phyloP scores from a whole-genome alignment of 2,888 invertebrate species.

The Brachyptera risi region DNA sequence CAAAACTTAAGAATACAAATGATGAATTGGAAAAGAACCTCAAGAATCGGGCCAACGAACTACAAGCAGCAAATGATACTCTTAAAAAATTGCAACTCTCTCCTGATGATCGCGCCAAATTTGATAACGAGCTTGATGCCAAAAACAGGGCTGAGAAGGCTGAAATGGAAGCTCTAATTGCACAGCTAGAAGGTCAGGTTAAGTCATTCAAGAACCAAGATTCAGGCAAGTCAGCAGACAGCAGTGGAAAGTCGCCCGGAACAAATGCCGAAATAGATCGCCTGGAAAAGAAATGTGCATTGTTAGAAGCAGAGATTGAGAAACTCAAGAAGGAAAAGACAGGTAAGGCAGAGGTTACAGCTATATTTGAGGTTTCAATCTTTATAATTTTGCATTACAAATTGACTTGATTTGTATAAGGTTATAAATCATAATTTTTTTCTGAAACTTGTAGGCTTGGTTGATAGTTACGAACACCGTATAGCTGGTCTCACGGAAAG shows the following conservation, averaged over 20 bases:
- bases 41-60: not conserved
- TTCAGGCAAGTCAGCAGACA: no score
- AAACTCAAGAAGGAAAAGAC: constrained; percentile 2
- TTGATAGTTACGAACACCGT: not conserved
- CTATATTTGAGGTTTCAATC: no score
- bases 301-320: not conserved
- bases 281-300: constrained; percentile 1
- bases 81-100: not conserved
- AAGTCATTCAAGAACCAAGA: not conserved
- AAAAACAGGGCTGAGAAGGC: not conserved
- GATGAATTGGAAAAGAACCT: not conserved
- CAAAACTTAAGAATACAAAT: no score
- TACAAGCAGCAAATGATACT: not conserved
- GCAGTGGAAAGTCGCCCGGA: no score
- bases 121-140: not conserved
- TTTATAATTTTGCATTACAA: no score
- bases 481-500: not conserved
- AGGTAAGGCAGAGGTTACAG: no score
- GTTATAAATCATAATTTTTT: not conserved
- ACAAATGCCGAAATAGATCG: not conserved
- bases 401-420: not conserved
- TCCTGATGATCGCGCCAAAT: not conserved
- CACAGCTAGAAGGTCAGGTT: not conserved
- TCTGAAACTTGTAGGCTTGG: not conserved
- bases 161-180: not conserved